Base-by-base conservation (phyloP, 1,140 invertebrate species). In the Branchinecta lynchi region DNA sequence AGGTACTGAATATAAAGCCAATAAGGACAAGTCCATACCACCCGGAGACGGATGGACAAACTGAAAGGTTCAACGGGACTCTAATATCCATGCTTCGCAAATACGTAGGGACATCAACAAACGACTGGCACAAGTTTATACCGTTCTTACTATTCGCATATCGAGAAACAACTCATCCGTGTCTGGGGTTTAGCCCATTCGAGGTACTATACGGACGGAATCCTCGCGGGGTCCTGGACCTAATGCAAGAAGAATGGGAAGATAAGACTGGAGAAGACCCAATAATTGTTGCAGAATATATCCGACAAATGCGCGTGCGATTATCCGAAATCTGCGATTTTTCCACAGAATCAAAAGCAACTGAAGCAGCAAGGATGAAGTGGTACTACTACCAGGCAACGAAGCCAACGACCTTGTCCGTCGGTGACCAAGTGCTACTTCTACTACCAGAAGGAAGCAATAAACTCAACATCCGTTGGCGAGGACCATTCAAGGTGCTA, bases 11-110 rank as follows among this genome's bases (percentile, higher is more conserved):
- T 15, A 72, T 73, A 3, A 65, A 70, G 43, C 71, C 69, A 65
- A 73, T 70, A 8, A 12, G 73, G 17, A 75, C 72, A 7, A 76
- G 72, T 10, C 43, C 71, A 3, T 67, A 71, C 43, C 70, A 70
- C 65, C 70, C 73, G 5, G 20, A 72, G 66, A 66, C 44, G n/a
- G 67, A 73, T 70, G 75, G 75, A 0, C 68, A 67, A 65, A 72
- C 73, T 7, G 74, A 76, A 69, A 60, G 73, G 21, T 72, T 74
- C 21, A 77, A 75, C 68, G 43, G 70, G 17, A 76, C 76, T 15
- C 66, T 76, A 3, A 21, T 68, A 32, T 65, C 72, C 10, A 73
- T 73, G 73, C 68, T 76, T 9, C 46, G 70, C 8, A 51, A 70
- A 7, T 73, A 71, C 45, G 44, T 46, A n/a, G 12, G 17, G n/a